Conservation (phyloP, 2,888 invertebrate species). For the Drosophila monieri region DNA sequence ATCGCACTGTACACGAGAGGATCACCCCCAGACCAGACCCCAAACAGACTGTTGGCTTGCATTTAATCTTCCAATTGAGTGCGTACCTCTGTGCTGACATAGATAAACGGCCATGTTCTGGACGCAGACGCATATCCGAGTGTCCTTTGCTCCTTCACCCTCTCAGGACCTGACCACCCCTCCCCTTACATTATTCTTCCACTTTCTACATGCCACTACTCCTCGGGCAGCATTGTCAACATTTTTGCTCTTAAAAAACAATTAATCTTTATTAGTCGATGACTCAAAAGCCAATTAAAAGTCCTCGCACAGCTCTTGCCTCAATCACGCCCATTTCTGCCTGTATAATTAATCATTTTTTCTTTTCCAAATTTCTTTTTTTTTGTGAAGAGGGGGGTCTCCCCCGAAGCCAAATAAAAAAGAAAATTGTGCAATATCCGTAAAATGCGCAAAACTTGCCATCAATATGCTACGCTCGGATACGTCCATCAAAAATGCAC, state of each 20-base stretch:
- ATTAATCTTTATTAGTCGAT: conserved; percentile 78
- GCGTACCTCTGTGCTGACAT: conserved; percentile 68
- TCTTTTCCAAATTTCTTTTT: conserved; percentile 9
- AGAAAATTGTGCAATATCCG: conserved; percentile 78
- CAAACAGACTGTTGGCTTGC: conserved; percentile 46
- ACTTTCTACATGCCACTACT: neutral
- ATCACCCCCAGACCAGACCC: conserved; percentile 18
- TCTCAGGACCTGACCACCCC: neutral
- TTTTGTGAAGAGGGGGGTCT: conserved; percentile 1
- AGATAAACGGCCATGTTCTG: conserved; percentile 71
- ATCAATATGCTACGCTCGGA: conserved; percentile 80
- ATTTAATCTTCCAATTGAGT: conserved; percentile 80
- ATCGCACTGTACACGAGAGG: conserved; percentile 17
- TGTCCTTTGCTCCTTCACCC: conserved; percentile 29
- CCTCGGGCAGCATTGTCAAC: conserved; percentile 50
- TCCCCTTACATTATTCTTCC: neutral
- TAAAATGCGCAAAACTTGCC: conserved; percentile 79
- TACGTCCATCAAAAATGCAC: conserved; percentile 79
- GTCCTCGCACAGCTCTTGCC: conserved; percentile 62
- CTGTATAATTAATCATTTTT: conserved; percentile 69
- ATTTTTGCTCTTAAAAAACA: conserved; percentile 77
- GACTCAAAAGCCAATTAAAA: conserved; percentile 77
- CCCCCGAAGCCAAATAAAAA: conserved; percentile 20
- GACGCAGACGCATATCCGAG: conserved; percentile 36
- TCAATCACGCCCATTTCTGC: conserved; percentile 59